Base-by-base conservation (phyloP, 2,797 vertebrate species). In the Borostomias antarcticus region DNA sequence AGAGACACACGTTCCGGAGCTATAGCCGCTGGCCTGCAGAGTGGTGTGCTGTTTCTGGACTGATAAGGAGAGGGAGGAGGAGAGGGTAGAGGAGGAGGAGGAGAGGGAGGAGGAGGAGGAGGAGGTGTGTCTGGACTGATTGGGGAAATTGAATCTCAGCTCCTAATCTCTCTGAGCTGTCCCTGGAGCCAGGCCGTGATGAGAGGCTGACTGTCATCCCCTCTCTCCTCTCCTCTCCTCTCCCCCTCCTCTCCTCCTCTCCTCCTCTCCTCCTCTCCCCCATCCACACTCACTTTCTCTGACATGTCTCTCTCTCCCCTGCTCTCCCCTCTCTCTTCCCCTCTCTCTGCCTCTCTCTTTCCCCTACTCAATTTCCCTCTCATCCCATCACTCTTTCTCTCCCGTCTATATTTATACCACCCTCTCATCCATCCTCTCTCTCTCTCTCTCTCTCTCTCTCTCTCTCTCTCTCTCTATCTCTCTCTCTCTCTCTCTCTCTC, bases 1-100 rank as follows among this genome's bases (percentile, higher is more conserved):
- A 30, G 68, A 66, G 73, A 33, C 88, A 86, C 82, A 88, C 86
- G 86, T 88, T 83, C 69, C 75, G n/a, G n/a, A n/a, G n/a, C n/a
- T n/a, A 75, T 86, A 68, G 85, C 83, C 78, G 13, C 75, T 78
- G n/a, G n/a, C n/a, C n/a, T n/a, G n/a, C n/a, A n/a, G n/a, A n/a
- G n/a, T n/a, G n/a, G n/a, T n/a, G n/a, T n/a, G n/a, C n/a, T n/a
- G n/a, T n/a, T n/a, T n/a, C n/a, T n/a, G n/a, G n/a, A n/a, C n/a
- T n/a, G n/a, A n/a, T n/a, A n/a, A n/a, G n/a, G n/a, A n/a, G n/a
- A n/a, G n/a, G n/a, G n/a, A n/a, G n/a, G n/a, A n/a, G n/a, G n/a
- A n/a, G n/a, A n/a, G n/a, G n/a, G n/a, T n/a, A n/a, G n/a, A n/a
- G n/a, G n/a, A n/a, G n/a, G n/a, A n/a, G n/a, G n/a, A n/a, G n/a